Evolutionary conservation across 2,113 vertebrate species (phyloP).

Genomic region (Herpetotheres cachinnans): DNA sequence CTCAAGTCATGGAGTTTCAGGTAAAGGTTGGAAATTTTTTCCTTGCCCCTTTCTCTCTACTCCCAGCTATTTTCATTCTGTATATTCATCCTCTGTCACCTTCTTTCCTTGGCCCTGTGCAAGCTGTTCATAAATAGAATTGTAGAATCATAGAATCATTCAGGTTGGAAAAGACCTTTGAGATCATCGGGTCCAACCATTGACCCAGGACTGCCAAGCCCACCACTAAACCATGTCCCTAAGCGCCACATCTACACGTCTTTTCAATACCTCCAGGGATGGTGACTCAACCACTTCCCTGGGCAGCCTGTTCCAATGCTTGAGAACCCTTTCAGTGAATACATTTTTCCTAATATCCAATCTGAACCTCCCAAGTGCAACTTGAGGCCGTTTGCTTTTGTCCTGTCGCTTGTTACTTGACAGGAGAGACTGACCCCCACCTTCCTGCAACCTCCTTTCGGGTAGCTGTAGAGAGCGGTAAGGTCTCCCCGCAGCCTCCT

Average conservation of each 20-base stretch:
- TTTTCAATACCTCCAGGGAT: background rate
- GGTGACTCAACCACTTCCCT: background rate
- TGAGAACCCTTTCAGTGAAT: background rate
- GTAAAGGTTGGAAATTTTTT: background rate
- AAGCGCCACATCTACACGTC: background rate
- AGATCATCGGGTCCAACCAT: background rate
- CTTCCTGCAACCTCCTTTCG: background rate
- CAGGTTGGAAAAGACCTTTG: background rate
- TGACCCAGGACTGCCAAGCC: background rate
- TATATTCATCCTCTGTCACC: background rate
- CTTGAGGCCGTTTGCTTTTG: background rate
- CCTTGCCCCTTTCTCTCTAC: background rate
- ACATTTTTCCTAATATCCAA: background rate
- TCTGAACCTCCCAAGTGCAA: background rate
- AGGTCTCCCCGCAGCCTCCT: background rate
- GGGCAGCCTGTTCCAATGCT: background rate
- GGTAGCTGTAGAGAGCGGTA: rapidly evolving
- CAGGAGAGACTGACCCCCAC: background rate
- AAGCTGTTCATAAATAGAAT: background rate
- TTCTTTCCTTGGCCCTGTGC: background rate
- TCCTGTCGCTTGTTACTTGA: background rate
- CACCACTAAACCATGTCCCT: background rate
- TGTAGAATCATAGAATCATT: background rate
- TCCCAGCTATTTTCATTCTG: background rate
- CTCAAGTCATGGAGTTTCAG: background rate